phyloP scores from a whole-genome alignment of 2,797 vertebrate genomes.

The Arvicola amphibius region DNA sequence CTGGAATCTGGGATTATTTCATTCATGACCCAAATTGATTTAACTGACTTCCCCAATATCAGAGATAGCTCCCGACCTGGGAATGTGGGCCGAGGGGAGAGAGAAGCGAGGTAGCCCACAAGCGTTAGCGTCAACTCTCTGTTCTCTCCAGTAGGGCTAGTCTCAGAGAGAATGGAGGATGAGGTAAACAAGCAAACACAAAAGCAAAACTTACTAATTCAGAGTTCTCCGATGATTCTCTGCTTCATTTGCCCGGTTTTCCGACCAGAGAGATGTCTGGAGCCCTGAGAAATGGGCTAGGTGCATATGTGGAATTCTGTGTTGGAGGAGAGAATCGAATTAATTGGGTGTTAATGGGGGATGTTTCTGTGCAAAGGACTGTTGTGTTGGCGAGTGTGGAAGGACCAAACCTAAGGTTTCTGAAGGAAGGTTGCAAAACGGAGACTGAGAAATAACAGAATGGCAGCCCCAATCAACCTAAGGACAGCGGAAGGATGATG shows the following conservation, averaged over 20 bases:
- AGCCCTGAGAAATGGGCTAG: not conserved
- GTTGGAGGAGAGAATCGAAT: conserved; percentile 70
- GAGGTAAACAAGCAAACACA: not conserved
- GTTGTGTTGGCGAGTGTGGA: not conserved
- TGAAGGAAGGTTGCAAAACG: not conserved
- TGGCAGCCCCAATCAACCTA: not conserved
- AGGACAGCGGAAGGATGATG: not conserved
- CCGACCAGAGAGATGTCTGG: conserved; percentile 36
- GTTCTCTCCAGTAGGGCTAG: not conserved
- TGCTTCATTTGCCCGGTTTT: conserved; percentile 45
- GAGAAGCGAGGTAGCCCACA: not conserved
- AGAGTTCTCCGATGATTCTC: conserved; percentile 11
- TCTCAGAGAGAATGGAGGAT: not conserved
- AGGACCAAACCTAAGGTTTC: not conserved
- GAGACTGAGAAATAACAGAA: conserved; percentile 18
- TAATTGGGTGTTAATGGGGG: conserved; percentile 62
- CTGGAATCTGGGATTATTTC: conserved; percentile 36
- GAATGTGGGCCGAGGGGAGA: conserved; percentile 1
- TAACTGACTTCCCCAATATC: conserved; percentile 6
- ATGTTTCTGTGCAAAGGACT: conserved; percentile 43
- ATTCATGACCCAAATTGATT: conserved; percentile 46
- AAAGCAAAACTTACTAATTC: conserved; percentile 66
- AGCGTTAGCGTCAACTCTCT: not conserved
- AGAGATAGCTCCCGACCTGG: conserved; percentile 23
- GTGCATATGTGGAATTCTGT: conserved; percentile 55